Conservation (phyloP, 2,113 vertebrate genomes). For the Gallinago undulata region DNA sequence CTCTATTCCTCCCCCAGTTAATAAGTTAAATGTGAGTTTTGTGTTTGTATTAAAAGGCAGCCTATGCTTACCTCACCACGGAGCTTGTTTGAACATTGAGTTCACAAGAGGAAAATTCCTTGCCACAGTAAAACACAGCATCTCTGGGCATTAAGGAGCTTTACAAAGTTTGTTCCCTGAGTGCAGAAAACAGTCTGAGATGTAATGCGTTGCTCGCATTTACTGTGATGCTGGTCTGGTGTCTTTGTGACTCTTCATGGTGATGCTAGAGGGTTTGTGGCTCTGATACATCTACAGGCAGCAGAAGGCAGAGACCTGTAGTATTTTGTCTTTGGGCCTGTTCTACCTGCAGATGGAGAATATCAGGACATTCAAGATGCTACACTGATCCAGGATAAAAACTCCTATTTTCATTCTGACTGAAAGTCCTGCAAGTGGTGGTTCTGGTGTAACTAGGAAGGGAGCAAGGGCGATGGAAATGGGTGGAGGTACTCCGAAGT, state of each 20-base stretch:
- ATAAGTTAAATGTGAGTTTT: constrained; percentile 70
- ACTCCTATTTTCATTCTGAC: background rate
- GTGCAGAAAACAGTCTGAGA: background rate
- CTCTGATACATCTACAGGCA: background rate
- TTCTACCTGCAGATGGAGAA: background rate
- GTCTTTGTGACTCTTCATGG: background rate
- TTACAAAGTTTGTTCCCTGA: background rate
- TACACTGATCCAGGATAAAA: background rate
- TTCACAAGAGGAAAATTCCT: constrained; percentile 1
- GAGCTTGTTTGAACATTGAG: constrained; percentile 25
- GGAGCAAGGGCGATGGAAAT: background rate
- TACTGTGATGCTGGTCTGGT: background rate
- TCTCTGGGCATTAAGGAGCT: background rate
- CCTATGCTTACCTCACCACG: constrained; percentile 18
- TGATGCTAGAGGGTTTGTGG: background rate
- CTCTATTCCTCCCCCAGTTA: constrained; percentile 70
- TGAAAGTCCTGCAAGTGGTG: background rate
- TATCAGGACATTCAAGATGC: background rate
- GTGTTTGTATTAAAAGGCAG: constrained; percentile 48
- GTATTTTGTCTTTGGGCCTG: background rate
- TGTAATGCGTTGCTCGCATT: background rate
- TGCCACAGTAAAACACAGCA: background rate
- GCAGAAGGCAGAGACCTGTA: background rate
- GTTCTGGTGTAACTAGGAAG: background rate
- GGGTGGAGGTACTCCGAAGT: background rate